Conservation (phyloP, 2,113 vertebrate species). For the Triplophysa rosa region DNA sequence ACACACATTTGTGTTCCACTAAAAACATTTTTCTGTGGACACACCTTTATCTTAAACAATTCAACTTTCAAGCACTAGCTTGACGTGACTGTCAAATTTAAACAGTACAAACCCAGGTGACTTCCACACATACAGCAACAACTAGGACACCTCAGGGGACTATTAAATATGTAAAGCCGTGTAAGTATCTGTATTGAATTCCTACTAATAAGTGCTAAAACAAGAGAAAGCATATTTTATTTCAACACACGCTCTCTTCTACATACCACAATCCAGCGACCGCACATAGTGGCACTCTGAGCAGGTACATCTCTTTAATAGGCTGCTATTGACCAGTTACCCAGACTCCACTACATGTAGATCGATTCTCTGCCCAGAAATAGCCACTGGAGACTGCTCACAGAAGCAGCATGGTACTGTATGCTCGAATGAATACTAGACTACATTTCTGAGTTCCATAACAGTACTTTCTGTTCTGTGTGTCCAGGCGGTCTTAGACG, state of each 20-base stretch:
- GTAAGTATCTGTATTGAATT: constrained; percentile 19
- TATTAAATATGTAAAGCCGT: constrained; percentile 7
- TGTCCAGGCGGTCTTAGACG: background rate
- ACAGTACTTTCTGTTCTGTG: constrained; percentile 9
- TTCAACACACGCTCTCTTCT: background rate
- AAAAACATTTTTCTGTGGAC: background rate
- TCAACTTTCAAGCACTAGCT: background rate
- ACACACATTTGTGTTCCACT: background rate
- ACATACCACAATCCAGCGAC: constrained; percentile 15
- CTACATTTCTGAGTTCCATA: constrained; percentile 1
- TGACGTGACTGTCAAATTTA: background rate
- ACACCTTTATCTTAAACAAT: constrained; percentile 24
- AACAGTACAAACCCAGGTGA: background rate
- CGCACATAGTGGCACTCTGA: constrained; percentile 17
- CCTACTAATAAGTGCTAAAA: background rate
- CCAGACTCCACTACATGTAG: constrained; percentile 39
- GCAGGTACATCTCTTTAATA: constrained; percentile 49
- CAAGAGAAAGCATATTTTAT: background rate
- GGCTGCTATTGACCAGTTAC: constrained; percentile 44
- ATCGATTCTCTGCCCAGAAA: constrained; percentile 45
- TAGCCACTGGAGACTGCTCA: constrained; percentile 39
- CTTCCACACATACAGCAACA: background rate
- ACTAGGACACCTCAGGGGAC: background rate
- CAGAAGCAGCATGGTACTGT: constrained; percentile 14
- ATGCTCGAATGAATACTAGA: constrained; percentile 14